Conservation (phyloP, 2,888 invertebrate species). For the Pachymerium ferrugineum region DNA sequence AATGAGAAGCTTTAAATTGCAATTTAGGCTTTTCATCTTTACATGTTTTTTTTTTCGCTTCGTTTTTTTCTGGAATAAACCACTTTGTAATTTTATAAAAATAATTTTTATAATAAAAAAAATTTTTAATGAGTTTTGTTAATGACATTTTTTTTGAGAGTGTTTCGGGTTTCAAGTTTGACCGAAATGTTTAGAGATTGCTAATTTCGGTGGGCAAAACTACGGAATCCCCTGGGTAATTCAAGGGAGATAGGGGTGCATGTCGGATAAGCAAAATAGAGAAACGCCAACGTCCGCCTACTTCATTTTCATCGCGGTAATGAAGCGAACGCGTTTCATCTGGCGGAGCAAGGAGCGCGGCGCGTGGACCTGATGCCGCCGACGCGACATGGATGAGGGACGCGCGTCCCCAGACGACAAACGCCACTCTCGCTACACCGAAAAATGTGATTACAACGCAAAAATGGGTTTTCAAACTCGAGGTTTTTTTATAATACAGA, state of each 20-base stretch:
- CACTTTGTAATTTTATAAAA: too few species aligned
- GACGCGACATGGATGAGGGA: not conserved
- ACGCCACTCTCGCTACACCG: not conserved
- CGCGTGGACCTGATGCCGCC: slow-evolving; percentile 11
- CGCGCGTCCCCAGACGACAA: not conserved
- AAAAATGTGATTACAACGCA: too few species aligned
- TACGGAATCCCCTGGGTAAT: not conserved
- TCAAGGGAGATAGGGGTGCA: not conserved
- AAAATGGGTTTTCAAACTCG: too few species aligned
- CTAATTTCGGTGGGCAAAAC: not conserved
- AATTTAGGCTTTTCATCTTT: not conserved
- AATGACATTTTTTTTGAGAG: too few species aligned
- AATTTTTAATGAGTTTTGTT: not conserved
- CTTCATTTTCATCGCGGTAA: slow-evolving; percentile 18
- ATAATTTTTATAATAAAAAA: too few species aligned
- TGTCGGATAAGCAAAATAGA: slow-evolving; percentile 2
- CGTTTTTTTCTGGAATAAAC: too few species aligned
- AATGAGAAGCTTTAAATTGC: slow-evolving; percentile 6
- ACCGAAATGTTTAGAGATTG: not conserved
- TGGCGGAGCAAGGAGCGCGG: slow-evolving; percentile 15
- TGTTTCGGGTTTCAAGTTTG: not conserved
- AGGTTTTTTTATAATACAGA: too few species aligned
- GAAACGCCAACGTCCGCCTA: slow-evolving; percentile 1
- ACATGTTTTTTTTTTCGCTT: not conserved
- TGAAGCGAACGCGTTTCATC: slow-evolving; percentile 18